These are phyloP conservation scores for Phortica variegata DNA, from an alignment of 1,140 invertebrate species.

Conservation along the genomic window DNA sequence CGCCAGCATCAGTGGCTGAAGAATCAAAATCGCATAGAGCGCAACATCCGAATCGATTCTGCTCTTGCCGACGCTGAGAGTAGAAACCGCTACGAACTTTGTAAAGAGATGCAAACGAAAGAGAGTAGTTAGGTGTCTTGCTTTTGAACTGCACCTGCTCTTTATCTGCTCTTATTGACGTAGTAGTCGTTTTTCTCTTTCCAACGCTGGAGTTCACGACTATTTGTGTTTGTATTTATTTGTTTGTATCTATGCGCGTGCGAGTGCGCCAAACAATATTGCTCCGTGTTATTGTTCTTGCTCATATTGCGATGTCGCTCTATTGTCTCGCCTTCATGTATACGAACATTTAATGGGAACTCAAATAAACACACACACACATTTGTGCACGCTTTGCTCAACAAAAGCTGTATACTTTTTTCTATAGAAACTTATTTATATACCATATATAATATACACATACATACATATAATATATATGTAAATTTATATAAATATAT, in stretches of 20 bases:
- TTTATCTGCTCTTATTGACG: too few relatives aligned
- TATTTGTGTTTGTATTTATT: neutral
- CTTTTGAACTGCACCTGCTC: too few relatives aligned
- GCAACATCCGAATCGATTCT: too few relatives aligned
- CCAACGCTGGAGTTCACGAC: too few relatives aligned
- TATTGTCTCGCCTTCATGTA: too few relatives aligned
- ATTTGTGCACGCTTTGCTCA: conserved; percentile 38
- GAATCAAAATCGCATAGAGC: neutral
- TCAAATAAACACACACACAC: conserved; percentile 22
- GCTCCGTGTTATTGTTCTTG: too few relatives aligned
- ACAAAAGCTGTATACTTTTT: neutral
- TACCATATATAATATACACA: too few relatives aligned
- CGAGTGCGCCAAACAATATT: neutral
- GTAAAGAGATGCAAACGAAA: neutral
- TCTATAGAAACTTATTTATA: neutral
- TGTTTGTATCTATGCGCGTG: conserved; percentile 28
- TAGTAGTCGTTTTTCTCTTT: too few relatives aligned
- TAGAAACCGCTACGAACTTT: neutral
- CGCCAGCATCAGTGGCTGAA: conserved; percentile 4
- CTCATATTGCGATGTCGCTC: too few relatives aligned
- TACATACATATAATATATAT: neutral
- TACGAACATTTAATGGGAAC: too few relatives aligned
- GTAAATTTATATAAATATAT: conserved; percentile 10
- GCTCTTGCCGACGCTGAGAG: too few relatives aligned
- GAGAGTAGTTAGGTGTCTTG: too few relatives aligned